Evolutionary conservation across 1,140 invertebrate genomes (phyloP).

Genomic region (Drosophila mojavensis): DNA sequence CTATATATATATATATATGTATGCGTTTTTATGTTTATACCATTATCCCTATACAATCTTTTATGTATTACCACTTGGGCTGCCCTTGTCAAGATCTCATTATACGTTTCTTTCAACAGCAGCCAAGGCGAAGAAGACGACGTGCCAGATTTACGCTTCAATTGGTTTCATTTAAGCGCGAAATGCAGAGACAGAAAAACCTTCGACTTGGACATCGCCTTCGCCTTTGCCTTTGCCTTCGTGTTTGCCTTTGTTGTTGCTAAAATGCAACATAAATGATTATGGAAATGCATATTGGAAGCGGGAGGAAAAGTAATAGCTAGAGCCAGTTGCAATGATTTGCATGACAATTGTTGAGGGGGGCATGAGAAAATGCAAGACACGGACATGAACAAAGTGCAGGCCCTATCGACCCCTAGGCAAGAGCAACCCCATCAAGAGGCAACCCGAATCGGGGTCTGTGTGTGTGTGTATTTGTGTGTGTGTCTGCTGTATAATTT

Average conservation of each 20-base stretch:
- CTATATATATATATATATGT: too few species aligned
- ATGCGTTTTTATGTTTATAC: neutral
- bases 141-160: conserved; percentile 78
- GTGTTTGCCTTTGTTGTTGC: conserved; percentile 18
- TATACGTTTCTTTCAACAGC: conserved; percentile 63
- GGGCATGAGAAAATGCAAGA: conserved; percentile 40
- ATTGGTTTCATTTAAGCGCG: conserved; percentile 75
- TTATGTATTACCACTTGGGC: neutral
- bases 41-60: neutral
- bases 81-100: conserved; percentile 37
- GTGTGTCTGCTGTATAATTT: conserved; percentile 50
- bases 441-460: too few species aligned
- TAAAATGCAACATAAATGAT: conserved; percentile 43
- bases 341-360: conserved; percentile 70
- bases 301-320: conserved; percentile 10
- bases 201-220: conserved; percentile 20
- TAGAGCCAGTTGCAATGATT: conserved; percentile 72
- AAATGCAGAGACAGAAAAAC: conserved; percentile 65
- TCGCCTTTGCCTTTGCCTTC: neutral
- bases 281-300: conserved; percentile 70
- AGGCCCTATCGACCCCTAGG: conserved; percentile 50
- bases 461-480: neutral
- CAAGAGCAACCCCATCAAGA: conserved; percentile 53
- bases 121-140: conserved; percentile 31
- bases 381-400: conserved; percentile 9